phyloP scores from a whole-genome alignment of 2,888 invertebrate species.

The Actias luna region DNA sequence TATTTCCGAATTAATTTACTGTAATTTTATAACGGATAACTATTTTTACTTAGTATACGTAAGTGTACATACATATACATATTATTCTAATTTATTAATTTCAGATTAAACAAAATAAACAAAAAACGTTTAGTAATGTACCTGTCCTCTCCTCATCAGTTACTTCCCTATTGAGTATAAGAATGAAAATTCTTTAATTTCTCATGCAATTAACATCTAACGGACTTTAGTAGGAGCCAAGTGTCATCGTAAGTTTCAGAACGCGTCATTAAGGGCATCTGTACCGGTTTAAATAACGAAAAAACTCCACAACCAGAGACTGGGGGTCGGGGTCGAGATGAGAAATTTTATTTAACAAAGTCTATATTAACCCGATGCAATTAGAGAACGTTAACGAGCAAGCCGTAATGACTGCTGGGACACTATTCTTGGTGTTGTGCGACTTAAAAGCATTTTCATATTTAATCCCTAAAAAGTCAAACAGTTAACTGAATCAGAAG shows the following conservation, averaged over 20 bases:
- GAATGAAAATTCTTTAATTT: slow-evolving; percentile 78
- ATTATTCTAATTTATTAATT: too few species aligned
- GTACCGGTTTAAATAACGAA: slow-evolving; percentile 78
- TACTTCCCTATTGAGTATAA: slow-evolving; percentile 53
- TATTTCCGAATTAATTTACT: too few species aligned
- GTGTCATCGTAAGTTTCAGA: slow-evolving; percentile 81
- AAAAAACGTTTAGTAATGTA: slow-evolving; percentile 16
- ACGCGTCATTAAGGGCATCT: slow-evolving; percentile 81
- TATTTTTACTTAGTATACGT: too few species aligned
- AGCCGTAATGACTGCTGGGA: slow-evolving; percentile 73
- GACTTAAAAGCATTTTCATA: slow-evolving; percentile 18
- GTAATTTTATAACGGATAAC: too few species aligned
- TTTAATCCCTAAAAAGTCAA: neutral
- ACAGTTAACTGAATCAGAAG: neutral
- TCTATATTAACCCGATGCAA: slow-evolving; percentile 82
- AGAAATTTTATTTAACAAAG: slow-evolving; percentile 82
- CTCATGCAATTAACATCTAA: slow-evolving; percentile 73
- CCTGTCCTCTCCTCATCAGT: slow-evolving; percentile 31
- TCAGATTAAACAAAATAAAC: too few species aligned
- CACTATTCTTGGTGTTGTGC: slow-evolving; percentile 52
- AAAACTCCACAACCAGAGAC: slow-evolving; percentile 49
- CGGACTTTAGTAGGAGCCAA: slow-evolving; percentile 67
- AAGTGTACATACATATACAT: too few species aligned
- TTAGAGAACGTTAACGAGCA: slow-evolving; percentile 80
- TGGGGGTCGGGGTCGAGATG: slow-evolving; percentile 56